phyloP scores from a whole-genome alignment of 2,888 invertebrate genomes.

The Hypomecis atomaria region DNA sequence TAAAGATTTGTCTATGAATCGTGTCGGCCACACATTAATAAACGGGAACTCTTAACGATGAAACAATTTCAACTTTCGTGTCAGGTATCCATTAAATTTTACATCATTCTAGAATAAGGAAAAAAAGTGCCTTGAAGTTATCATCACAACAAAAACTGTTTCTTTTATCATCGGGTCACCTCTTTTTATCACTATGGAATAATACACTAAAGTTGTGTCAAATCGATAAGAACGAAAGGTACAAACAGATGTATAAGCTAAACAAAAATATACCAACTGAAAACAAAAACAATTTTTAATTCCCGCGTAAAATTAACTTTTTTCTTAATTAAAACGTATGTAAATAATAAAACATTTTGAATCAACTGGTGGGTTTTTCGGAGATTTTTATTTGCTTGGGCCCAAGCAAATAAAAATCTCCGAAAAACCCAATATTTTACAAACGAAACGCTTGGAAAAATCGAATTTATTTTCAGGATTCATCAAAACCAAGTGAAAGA shows the following conservation, averaged over 20 bases:
- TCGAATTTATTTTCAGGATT: too few relatives aligned
- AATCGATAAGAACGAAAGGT: slow-evolving; percentile 14
- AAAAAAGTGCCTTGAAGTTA: not conserved
- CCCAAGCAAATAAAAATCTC: too few relatives aligned
- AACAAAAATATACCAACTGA: too few relatives aligned
- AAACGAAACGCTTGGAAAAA: too few relatives aligned
- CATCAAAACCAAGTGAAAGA: too few relatives aligned
- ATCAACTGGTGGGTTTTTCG: too few relatives aligned
- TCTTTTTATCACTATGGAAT: slow-evolving; percentile 21
- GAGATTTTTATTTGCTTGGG: too few relatives aligned
- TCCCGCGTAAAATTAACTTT: not conserved
- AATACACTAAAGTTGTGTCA: slow-evolving; percentile 15
- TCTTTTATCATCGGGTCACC: slow-evolving; percentile 22
- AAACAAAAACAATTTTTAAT: not conserved
- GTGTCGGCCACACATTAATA: slow-evolving; percentile 77
- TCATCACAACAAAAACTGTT: slow-evolving; percentile 18
- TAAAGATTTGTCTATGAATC: slow-evolving; percentile 47
- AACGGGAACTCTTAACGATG: slow-evolving; percentile 59
- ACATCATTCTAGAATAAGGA: slow-evolving; percentile 16
- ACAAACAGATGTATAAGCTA: not conserved
- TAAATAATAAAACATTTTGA: too few relatives aligned
- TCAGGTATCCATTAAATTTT: slow-evolving; percentile 3
- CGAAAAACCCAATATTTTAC: too few relatives aligned
- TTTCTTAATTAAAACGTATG: too few relatives aligned
- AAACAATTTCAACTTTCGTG: slow-evolving; percentile 21